A percentile compares a stretch with the other conserved stretches of the same genome.
These are phyloP conservation scores for Ariopsis seemanni DNA, from an alignment of 2,113 vertebrate species.

Conservation along the genomic window DNA sequence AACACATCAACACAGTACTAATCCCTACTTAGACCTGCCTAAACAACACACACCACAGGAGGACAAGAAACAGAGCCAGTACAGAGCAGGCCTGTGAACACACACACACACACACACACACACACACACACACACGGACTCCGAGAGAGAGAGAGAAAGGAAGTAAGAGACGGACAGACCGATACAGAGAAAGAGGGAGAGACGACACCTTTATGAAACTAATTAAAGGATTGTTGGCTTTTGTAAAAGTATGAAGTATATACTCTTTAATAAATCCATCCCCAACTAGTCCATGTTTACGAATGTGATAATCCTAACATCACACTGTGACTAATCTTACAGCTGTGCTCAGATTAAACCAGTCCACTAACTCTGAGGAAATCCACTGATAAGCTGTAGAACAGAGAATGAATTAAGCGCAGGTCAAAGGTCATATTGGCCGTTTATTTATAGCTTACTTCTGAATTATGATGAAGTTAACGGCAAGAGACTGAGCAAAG, in stretches of 20 bases:
- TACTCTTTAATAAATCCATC: background rate
- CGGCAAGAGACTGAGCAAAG: background rate
- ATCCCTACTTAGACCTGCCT: slow-evolving; percentile 68
- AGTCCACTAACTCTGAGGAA: background rate
- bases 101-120: slow-evolving; percentile 12
- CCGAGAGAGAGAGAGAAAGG: background rate
- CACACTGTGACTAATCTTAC: background rate
- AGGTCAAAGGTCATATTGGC: background rate
- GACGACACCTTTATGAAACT: background rate
- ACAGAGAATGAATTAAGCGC: background rate
- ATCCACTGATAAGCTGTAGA: background rate
- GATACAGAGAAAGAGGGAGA: background rate
- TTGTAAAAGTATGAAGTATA: background rate
- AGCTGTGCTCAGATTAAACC: background rate
- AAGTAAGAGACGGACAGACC: background rate
- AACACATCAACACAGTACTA: slow-evolving; percentile 69
- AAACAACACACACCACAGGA: slow-evolving; percentile 62
- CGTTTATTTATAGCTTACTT: background rate
- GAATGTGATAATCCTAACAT: background rate
- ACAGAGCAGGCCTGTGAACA: too few species aligned
- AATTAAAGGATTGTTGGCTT: background rate
- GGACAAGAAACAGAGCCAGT: slow-evolving; percentile 47
- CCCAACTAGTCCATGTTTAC: background rate
- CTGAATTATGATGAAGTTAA: background rate
- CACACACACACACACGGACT: background rate